These are phyloP conservation scores for Synanthedon myopaeformis DNA, from an alignment of 2,888 invertebrate genomes.

Conservation along the genomic window DNA sequence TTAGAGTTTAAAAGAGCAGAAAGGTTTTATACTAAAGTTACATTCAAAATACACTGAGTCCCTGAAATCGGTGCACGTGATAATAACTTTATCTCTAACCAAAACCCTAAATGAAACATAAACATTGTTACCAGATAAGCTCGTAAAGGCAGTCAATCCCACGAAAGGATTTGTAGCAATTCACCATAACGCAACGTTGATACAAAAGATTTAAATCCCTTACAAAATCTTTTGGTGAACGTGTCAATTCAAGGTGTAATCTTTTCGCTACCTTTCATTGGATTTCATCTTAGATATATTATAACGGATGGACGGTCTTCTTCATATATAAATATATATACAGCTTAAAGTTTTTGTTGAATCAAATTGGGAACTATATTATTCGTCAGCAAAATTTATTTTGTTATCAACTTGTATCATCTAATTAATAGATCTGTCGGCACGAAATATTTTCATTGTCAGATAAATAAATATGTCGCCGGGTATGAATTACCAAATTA, in stretches of 20 bases:
- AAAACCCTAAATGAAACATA: slow-evolving; percentile 33
- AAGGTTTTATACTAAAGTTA: background rate
- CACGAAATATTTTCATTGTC: too few relatives aligned
- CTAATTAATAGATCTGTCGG: too few relatives aligned
- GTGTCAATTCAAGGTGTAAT: slow-evolving; percentile 20
- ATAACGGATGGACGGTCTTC: too few relatives aligned
- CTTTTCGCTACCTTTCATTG: slow-evolving; percentile 37
- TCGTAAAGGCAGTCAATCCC: slow-evolving; percentile 29
- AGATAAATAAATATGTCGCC: too few relatives aligned
- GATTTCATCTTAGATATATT: slow-evolving; percentile 25
- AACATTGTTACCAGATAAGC: slow-evolving; percentile 45
- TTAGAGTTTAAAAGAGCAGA: too few relatives aligned
- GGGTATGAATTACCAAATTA: too few relatives aligned
- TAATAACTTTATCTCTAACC: slow-evolving; percentile 8
- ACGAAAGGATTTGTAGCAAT: slow-evolving; percentile 20
- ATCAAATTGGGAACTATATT: too few relatives aligned
- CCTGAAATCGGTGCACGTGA: background rate
- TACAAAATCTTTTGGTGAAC: slow-evolving; percentile 30
- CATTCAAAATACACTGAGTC: background rate
- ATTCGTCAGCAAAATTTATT: too few relatives aligned
- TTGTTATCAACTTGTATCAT: too few relatives aligned
- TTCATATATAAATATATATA: too few relatives aligned
- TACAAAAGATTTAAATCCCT: slow-evolving; percentile 41
- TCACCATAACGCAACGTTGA: slow-evolving; percentile 10
- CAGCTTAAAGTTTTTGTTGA: too few relatives aligned